Base-by-base conservation (phyloP, 2,113 vertebrate genomes). In the Lipophrys pholis region DNA sequence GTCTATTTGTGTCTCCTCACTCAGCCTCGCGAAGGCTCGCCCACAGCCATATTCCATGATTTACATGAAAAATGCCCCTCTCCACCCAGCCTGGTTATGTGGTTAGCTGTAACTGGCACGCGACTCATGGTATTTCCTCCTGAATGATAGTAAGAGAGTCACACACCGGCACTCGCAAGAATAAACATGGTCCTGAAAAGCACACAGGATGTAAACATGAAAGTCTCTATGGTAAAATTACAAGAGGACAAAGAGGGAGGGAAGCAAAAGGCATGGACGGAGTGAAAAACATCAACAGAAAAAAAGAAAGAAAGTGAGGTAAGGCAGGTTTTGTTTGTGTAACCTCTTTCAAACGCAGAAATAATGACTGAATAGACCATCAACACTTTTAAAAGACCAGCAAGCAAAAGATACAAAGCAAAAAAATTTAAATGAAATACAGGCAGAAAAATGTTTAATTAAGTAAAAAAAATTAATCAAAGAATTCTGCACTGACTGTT, bases 1-100 rank as follows among this genome's bases (percentile, higher is more conserved):
- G 46, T 83, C 86, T 91, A 90, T 91, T 92, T 89, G 78, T 67
- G 82, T 83, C 69, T 36, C 51, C 68, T 83, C 83, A 30, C 81
- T 81, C 57, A 69, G 78, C 73, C 81, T 69, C 66, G 81, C 81
- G 63, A 78, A 51, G 73, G 66, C 82, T 86, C 42, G 54, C 89
- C 84, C 80, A 85, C 82, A 81, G 83, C 54, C 86, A 81, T 90
- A 81, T 92, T 90, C 84, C 81, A 87, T 89, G 73, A 88, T 91
- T 90, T 87, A 87, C 80, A 84, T 85, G 78, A 88, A 90, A 89
- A 91, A 87, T 81, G 73, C 77, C 78, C 80, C 69, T 89, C 83
- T 89, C 89, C 87, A 80, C 87, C 87, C 82, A 84, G 76, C 77
- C 71, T 39, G 69, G 87, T 76, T 91, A 87, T 90, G 89, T 39